phyloP scores from a whole-genome alignment of 2,797 vertebrate genomes.

The Heteromormyrus szaboi region DNA sequence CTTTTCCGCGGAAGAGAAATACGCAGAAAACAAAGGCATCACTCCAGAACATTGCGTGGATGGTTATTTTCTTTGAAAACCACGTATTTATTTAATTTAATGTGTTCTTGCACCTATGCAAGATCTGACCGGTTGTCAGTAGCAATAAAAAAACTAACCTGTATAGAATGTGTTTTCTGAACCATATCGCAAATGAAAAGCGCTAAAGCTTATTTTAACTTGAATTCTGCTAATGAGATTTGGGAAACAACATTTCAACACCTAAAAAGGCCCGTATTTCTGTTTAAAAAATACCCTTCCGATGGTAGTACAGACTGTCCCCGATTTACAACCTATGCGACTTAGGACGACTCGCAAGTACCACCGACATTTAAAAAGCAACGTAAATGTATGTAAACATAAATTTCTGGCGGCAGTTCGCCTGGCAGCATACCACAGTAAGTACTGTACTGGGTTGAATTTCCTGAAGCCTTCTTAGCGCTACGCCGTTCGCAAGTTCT shows the following conservation, averaged over 20 bases:
- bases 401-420: neutral
- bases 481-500: neutral
- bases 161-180: neutral
- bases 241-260: neutral
- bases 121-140: conserved; percentile 16
- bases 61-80: conserved; percentile 33
- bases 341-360: neutral
- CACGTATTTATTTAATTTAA: conserved; percentile 25
- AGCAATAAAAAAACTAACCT: neutral
- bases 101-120: conserved; percentile 26
- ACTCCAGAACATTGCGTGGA: conserved; percentile 17
- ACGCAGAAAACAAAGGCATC: neutral
- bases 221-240: neutral
- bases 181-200: neutral
- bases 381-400: neutral
- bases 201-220: neutral
- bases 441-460: neutral
- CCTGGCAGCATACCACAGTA: neutral
- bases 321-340: neutral
- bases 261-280: neutral
- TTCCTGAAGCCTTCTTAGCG: neutral
- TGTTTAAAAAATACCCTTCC: neutral
- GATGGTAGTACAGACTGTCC: neutral
- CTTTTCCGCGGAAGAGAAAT: neutral
- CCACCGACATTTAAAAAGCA: neutral